Percentiles rank a stretch among this genome's conserved stretches.
Evolutionary conservation across 2,888 invertebrate genomes (phyloP).

Genomic region (Acanthosepion esculentum): DNA sequence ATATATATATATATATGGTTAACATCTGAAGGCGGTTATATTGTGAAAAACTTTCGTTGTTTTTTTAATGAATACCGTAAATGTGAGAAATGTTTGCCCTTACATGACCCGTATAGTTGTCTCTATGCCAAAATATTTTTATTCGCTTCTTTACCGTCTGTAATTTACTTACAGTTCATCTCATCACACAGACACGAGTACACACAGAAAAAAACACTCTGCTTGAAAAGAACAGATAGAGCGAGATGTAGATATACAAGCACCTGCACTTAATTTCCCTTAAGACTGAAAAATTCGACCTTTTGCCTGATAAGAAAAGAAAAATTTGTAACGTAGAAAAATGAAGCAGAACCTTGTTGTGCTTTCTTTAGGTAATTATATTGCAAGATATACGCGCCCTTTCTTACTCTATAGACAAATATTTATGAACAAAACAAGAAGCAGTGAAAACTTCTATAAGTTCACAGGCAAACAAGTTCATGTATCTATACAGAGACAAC

Average conservation of each 20-base stretch:
- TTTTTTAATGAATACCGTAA: neutral
- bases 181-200: neutral
- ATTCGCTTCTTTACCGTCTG: neutral
- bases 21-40: too few species aligned
- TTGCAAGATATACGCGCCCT: too few species aligned
- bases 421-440: too few species aligned
- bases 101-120: neutral
- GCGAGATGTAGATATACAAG: neutral
- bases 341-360: neutral
- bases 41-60: too few species aligned
- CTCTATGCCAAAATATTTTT: neutral
- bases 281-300: neutral
- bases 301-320: neutral
- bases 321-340: neutral
- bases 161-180: neutral
- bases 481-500: too few species aligned
- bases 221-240: neutral
- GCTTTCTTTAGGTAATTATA: too few species aligned
- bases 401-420: too few species aligned
- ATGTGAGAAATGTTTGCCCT: neutral
- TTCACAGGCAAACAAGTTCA: too few species aligned
- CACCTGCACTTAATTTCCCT: neutral
- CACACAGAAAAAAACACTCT: neutral
- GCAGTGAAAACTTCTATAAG: too few species aligned
- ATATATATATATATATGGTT: too few species aligned